These are phyloP conservation scores for Drosophila triauraria DNA, from an alignment of 1,140 invertebrate genomes.

Conservation along the genomic window DNA sequence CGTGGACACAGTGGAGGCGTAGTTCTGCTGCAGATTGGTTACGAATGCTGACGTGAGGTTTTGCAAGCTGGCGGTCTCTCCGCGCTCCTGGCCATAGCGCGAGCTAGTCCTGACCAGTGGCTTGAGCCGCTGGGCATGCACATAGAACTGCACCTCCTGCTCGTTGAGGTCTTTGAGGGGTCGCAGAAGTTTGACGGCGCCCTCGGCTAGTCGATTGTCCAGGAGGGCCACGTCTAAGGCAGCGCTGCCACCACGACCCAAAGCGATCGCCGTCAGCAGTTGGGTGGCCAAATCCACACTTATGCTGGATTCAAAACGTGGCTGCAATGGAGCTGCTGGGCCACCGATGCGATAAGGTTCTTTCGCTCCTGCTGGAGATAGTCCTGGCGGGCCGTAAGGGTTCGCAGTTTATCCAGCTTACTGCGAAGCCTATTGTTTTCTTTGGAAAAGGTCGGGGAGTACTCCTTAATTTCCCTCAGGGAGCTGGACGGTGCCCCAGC, in stretches of 20 bases:
- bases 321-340: conserved; percentile 84
- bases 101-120: conserved; percentile 2
- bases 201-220: conserved; percentile 80
- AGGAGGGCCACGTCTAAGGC: conserved; percentile 86
- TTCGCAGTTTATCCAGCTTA: conserved; percentile 35
- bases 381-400: conserved; percentile 68
- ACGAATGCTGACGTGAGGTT: conserved; percentile 87
- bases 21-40: conserved; percentile 87
- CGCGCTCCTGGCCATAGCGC: conserved; percentile 24
- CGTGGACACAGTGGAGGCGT: conserved; percentile 88
- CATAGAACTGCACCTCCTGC: conserved; percentile 69
- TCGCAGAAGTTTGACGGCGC: conserved; percentile 66
- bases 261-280: conserved; percentile 86
- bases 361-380: conserved; percentile 62
- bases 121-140: conserved; percentile 58
- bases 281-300: conserved; percentile 86
- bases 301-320: conserved; percentile 86
- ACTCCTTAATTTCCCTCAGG: conserved; percentile 28
- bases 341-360: conserved; percentile 45
- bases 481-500: conserved; percentile 8
- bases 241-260: conserved; percentile 87
- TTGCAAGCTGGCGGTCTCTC: conserved; percentile 85
- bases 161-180: conserved; percentile 72
- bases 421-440: not conserved
- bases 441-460: not conserved